phyloP scores from a whole-genome alignment of 2,888 invertebrate species.

The Drosophila meridionalis region DNA sequence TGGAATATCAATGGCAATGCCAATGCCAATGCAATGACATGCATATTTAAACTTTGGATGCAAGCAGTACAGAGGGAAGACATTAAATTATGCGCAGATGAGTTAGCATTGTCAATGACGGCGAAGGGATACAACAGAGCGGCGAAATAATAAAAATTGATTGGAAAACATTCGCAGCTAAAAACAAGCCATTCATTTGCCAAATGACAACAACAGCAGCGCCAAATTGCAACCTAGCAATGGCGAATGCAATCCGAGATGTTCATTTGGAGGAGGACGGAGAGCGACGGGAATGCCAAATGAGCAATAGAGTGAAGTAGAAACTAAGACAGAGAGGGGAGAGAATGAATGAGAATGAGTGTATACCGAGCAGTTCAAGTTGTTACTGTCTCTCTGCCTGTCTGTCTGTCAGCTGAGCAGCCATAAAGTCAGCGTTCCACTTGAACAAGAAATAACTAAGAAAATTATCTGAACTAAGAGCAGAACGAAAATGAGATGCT shows the following conservation, averaged over 20 bases:
- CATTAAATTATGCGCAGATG: constrained; percentile 85
- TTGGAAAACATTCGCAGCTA: constrained; percentile 84
- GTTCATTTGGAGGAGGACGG: constrained; percentile 20
- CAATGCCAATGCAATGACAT: constrained; percentile 67
- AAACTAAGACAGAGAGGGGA: background rate
- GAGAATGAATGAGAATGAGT: background rate
- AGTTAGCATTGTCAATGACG: constrained; percentile 83
- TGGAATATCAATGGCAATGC: constrained; percentile 47
- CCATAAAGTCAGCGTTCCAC: constrained; percentile 67
- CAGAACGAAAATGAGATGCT: constrained; percentile 1
- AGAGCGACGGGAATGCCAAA: constrained; percentile 13
- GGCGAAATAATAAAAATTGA: constrained; percentile 83
- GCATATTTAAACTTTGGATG: constrained; percentile 64
- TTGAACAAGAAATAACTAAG: constrained; percentile 38
- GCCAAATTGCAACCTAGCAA: constrained; percentile 69
- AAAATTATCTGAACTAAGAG: background rate
- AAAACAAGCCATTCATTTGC: constrained; percentile 78
- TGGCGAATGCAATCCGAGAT: constrained; percentile 66
- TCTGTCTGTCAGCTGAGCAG: constrained; percentile 61
- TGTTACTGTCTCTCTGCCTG: constrained; percentile 66
- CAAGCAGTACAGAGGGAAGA: constrained; percentile 35
- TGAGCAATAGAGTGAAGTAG: constrained; percentile 10
- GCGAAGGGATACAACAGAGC: constrained; percentile 30
- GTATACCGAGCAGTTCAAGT: constrained; percentile 59
- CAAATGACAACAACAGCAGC: constrained; percentile 73